Percentiles rank a stretch among this genome's conserved stretches.
Conservation (phyloP, 2,797 vertebrate genomes). For the Somateria mollissima region DNA sequence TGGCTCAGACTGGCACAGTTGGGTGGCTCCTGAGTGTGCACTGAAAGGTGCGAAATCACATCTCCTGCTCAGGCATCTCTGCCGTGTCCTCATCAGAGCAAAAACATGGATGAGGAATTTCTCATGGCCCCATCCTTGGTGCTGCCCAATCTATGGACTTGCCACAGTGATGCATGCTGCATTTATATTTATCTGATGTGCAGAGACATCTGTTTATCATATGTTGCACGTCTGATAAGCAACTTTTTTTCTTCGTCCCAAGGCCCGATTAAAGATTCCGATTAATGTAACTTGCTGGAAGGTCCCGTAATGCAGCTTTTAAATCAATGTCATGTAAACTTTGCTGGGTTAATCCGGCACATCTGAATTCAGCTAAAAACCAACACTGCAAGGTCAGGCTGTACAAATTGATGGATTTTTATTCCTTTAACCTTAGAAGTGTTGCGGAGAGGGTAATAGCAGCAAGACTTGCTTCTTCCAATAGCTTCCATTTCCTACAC, state of each 20-base stretch:
- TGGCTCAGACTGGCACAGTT: not conserved
- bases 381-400: conserved; percentile 45
- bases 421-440: conserved; percentile 74
- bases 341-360: conserved; percentile 61
- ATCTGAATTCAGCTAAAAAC: conserved; percentile 59
- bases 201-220: conserved; percentile 68
- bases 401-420: conserved; percentile 70
- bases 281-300: conserved; percentile 60
- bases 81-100: not conserved
- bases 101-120: rapidly evolving
- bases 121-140: not conserved
- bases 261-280: conserved; percentile 61
- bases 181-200: conserved; percentile 35
- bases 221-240: conserved; percentile 40
- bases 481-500: conserved; percentile 3
- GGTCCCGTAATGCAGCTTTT: conserved; percentile 55
- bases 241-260: conserved; percentile 21
- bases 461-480: conserved; percentile 32
- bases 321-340: conserved; percentile 52
- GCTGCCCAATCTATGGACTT: not conserved
- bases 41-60: not conserved
- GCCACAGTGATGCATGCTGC: not conserved
- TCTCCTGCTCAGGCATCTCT: not conserved
- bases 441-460: conserved; percentile 65
- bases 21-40: rapidly evolving